phyloP scores from a whole-genome alignment of 2,888 invertebrate genomes.

The Deilephila porcellus region DNA sequence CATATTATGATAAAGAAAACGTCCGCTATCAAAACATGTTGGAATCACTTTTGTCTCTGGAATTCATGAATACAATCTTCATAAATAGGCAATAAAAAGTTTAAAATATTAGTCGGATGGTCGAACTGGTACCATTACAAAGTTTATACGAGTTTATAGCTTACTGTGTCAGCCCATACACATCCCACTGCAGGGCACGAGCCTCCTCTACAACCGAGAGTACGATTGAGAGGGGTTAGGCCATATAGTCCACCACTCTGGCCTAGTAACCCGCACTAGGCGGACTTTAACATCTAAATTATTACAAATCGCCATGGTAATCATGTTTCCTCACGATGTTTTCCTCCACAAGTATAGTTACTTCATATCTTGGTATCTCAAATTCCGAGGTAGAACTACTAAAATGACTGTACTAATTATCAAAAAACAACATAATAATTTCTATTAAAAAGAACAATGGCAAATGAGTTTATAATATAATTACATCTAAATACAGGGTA shows the following conservation, averaged over 20 bases:
- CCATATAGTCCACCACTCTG: too few species aligned
- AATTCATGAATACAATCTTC: conserved; percentile 53
- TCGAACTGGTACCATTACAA: neutral
- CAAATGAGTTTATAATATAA: neutral
- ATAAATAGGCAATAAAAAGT: conserved; percentile 46
- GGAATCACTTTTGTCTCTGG: conserved; percentile 43
- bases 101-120: conserved; percentile 40
- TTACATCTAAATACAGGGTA: neutral
- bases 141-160: neutral
- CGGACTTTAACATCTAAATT: too few species aligned
- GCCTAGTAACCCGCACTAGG: too few species aligned
- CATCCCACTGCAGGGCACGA: too few species aligned
- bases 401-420: neutral
- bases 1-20: conserved; percentile 39
- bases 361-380: too few species aligned
- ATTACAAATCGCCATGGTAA: too few species aligned
- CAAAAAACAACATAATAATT: neutral
- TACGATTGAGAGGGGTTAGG: too few species aligned
- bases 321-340: too few species aligned
- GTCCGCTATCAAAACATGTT: conserved; percentile 43
- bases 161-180: neutral
- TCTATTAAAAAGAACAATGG: neutral
- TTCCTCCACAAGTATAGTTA: too few species aligned
- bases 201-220: too few species aligned
- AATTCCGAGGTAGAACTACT: too few species aligned